Percentiles rank a stretch among this genome's conserved stretches.
These are phyloP conservation scores for Setophaga kirtlandii DNA, from an alignment of 2,113 vertebrate genomes.

Conservation along the genomic window DNA sequence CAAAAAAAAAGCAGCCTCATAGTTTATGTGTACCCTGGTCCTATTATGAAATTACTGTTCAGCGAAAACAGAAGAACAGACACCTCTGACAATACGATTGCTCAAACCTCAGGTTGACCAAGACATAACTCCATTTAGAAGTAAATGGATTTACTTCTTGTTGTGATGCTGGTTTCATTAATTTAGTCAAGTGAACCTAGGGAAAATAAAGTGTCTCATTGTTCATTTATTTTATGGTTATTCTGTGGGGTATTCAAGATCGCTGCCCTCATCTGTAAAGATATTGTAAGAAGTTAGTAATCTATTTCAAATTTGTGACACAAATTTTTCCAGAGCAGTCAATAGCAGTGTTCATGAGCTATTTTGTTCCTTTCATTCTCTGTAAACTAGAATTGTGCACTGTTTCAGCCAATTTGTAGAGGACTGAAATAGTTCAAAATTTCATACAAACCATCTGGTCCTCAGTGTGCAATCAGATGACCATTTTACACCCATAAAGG, in stretches of 20 bases:
- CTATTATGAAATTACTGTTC: background rate
- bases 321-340: conserved; percentile 28
- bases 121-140: conserved; percentile 53
- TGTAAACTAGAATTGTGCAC: background rate
- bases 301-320: conserved; percentile 42
- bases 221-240: conserved; percentile 27
- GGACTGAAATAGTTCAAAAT: background rate
- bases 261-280: conserved; percentile 52
- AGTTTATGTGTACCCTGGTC: background rate
- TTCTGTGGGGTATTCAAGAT: conserved; percentile 18
- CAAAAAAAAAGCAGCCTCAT: background rate
- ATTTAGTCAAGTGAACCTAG: conserved; percentile 55
- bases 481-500: background rate
- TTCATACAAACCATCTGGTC: background rate
- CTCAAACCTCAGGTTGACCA: conserved; percentile 27
- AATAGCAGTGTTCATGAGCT: background rate
- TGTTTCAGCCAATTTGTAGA: background rate
- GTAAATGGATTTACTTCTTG: conserved; percentile 53
- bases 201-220: conserved; percentile 26
- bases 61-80: conserved; percentile 28
- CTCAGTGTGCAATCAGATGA: background rate
- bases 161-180: conserved; percentile 61
- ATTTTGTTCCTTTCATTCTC: background rate
- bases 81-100: background rate
- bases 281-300: conserved; percentile 51